Conservation (phyloP, 2,113 vertebrate genomes). For the Cyphomyrus plagiostoma region DNA sequence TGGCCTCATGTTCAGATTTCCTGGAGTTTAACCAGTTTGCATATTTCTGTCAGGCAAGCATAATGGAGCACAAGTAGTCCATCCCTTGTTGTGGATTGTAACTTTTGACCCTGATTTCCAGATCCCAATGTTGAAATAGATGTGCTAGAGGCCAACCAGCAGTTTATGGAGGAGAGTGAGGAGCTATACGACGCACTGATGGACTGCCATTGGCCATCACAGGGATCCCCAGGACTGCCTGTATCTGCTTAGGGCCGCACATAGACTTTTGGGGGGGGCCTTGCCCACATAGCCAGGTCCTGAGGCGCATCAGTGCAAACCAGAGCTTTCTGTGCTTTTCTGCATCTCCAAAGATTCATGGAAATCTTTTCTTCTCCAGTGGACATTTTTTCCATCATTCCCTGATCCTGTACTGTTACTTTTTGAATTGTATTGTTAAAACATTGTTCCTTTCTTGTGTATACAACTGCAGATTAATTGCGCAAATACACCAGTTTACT, state of each 20-base stretch:
- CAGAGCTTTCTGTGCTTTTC: not conserved
- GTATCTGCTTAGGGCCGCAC: slow-evolving; percentile 16
- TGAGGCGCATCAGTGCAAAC: not conserved
- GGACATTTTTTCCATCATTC: not conserved
- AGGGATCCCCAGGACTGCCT: slow-evolving; percentile 69
- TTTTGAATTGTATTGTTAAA: not conserved
- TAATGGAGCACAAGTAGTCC: not conserved
- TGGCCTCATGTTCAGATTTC: not conserved
- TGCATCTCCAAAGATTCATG: not conserved
- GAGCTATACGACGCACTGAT: slow-evolving; percentile 77
- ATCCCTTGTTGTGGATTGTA: not conserved
- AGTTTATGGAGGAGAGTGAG: slow-evolving; percentile 81
- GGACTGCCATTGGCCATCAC: slow-evolving; percentile 79
- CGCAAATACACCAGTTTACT: not conserved
- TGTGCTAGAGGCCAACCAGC: slow-evolving; percentile 70
- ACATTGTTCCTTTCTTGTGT: not conserved
- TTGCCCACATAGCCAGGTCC: not conserved
- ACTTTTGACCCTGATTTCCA: slow-evolving; percentile 31
- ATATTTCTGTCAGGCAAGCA: not conserved
- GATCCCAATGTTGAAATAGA: slow-evolving; percentile 69
- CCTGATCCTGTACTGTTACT: not conserved
- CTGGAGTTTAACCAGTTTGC: not conserved
- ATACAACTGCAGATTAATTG: not conserved
- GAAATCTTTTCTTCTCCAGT: not conserved
- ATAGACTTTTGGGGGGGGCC: not conserved